phyloP scores from a whole-genome alignment of 2,113 vertebrate genomes.

The Physeter macrocephalus region DNA sequence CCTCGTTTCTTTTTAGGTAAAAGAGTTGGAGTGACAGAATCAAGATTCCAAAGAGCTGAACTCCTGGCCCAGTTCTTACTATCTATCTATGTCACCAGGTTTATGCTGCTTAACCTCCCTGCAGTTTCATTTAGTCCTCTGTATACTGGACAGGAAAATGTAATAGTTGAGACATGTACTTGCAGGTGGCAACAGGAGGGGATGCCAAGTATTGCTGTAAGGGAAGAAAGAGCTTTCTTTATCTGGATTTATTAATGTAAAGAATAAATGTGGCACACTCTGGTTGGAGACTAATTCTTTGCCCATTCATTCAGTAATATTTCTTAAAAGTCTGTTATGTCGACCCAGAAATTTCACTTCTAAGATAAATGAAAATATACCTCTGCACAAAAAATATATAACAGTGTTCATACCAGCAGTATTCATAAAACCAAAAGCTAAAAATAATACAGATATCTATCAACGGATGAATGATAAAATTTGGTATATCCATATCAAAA shows the following conservation, averaged over 20 bases:
- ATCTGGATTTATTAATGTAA: background rate
- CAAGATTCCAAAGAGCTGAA: background rate
- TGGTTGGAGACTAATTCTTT: background rate
- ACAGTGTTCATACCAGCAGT: background rate
- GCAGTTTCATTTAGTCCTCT: background rate
- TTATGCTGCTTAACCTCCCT: background rate
- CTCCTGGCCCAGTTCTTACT: background rate
- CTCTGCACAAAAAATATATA: background rate
- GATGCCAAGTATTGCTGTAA: background rate
- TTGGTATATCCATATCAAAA: background rate
- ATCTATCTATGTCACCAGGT: background rate
- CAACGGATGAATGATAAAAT: background rate
- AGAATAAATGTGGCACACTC: background rate
- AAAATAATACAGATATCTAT: background rate
- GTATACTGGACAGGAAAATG: background rate
- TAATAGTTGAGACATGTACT: background rate
- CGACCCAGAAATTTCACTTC: background rate
- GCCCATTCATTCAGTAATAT: background rate
- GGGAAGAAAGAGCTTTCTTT: background rate
- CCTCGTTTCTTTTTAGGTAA: background rate
- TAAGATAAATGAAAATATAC: background rate
- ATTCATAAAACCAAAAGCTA: background rate
- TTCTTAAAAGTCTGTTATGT: background rate
- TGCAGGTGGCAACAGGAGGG: background rate
- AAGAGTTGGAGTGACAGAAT: background rate